phyloP scores from a whole-genome alignment of 1,140 invertebrate species.

The Drosophila nebulosa region DNA sequence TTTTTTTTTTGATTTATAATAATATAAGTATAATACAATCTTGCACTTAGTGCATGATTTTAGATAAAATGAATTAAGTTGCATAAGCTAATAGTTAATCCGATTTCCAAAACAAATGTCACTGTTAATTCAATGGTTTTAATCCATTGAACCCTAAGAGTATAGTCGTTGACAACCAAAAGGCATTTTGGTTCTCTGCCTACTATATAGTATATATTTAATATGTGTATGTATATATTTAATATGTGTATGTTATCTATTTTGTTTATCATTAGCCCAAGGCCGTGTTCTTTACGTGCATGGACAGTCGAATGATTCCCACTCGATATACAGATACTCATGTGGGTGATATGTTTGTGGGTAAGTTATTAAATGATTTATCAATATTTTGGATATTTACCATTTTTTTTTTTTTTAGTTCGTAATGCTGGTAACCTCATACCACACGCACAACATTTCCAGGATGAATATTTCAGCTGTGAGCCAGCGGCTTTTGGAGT shows the following conservation, averaged over 20 bases:
- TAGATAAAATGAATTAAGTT: no score
- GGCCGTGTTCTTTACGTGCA: constrained; percentile 98
- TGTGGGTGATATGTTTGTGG: constrained; percentile 98
- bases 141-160: constrained; percentile 43
- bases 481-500: constrained; percentile 96
- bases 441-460: constrained; percentile 93
- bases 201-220: constrained; percentile 40
- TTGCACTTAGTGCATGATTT: background rate
- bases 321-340: constrained; percentile 96
- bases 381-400: constrained; percentile 20
- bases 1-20: no score
- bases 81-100: no score
- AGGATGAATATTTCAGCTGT: constrained; percentile 92
- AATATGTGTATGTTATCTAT: constrained; percentile 18
- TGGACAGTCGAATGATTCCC: constrained; percentile 98
- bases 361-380: constrained; percentile 82
- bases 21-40: background rate
- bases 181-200: constrained; percentile 39
- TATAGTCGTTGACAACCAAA: constrained; percentile 1
- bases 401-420: constrained; percentile 83
- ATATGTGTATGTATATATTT: constrained; percentile 8
- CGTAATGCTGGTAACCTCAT: constrained; percentile 97
- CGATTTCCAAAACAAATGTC: no score
- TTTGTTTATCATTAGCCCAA: constrained; percentile 86
- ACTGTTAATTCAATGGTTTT: background rate